Conservation (phyloP, 2,888 invertebrate genomes). For the Drymonia ruficornis region DNA sequence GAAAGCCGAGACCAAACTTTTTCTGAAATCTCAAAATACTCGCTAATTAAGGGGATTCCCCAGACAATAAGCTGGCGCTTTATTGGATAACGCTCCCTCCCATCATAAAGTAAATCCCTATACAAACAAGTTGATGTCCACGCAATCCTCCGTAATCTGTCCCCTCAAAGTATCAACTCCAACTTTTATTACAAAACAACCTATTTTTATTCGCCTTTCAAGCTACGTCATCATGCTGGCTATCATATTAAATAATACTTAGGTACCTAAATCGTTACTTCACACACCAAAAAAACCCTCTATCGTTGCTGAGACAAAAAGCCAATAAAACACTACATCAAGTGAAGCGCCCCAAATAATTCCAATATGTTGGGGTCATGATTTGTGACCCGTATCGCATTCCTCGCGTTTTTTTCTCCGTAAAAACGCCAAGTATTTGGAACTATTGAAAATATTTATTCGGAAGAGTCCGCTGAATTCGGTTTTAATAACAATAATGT, state of each 20-base stretch:
- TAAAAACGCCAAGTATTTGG: neutral
- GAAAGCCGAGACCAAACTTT: no score
- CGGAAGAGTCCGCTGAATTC: neutral
- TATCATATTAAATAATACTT: neutral
- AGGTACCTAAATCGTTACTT: neutral
- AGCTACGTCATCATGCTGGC: neutral
- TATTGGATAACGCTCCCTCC: constrained; percentile 30
- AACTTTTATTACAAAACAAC: constrained; percentile 25
- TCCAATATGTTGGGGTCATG: constrained; percentile 3
- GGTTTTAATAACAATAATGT: no score
- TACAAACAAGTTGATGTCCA: constrained; percentile 20
- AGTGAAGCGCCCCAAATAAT: neutral
- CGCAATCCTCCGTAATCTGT: constrained; percentile 23
- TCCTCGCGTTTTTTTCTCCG: neutral
- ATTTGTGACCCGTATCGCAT: neutral
- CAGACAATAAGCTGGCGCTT: constrained; percentile 10
- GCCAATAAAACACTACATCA: constrained; percentile 5
- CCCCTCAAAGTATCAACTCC: constrained; percentile 22
- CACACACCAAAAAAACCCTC: no score
- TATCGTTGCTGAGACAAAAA: neutral
- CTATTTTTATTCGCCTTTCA: constrained; percentile 24
- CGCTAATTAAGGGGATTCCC: neutral
- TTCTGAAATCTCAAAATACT: no score
- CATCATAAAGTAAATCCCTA: constrained; percentile 11
- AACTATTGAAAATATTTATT: constrained; percentile 1